Conservation (phyloP, 2,797 vertebrate genomes). For the Coluber constrictor region DNA sequence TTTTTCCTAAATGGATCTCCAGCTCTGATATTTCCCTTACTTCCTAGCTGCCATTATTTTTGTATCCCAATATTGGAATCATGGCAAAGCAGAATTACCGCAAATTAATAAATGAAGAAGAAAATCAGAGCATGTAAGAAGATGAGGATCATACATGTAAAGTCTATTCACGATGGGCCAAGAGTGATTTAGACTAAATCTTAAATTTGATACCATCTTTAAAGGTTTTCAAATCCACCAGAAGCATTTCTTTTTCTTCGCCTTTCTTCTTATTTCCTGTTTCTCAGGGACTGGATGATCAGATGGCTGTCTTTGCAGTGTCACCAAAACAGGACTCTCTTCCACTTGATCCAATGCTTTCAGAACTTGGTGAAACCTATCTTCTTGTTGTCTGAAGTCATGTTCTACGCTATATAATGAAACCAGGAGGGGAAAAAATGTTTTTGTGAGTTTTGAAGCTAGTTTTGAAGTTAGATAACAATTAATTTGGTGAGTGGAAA, state of each 20-base stretch:
- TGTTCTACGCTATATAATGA: conserved; percentile 87
- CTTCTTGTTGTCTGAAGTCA: conserved; percentile 94
- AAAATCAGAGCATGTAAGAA: not conserved
- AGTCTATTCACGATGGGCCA: not conserved
- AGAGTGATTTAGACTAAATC: not conserved
- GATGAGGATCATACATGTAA: not conserved
- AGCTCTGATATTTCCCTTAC: not conserved
- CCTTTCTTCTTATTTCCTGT: conserved; percentile 75
- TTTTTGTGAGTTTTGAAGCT: conserved; percentile 19
- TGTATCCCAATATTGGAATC: not conserved
- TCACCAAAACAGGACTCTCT: conserved; percentile 49
- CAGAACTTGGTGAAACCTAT: conserved; percentile 83
- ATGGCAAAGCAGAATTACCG: not conserved
- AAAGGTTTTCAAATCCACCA: conserved; percentile 88
- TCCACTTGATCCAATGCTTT: conserved; percentile 69
- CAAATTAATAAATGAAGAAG: not conserved
- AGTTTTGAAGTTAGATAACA: not conserved
- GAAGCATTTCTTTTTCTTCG: conserved; percentile 96
- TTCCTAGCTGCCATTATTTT: not conserved
- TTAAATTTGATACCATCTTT: not conserved
- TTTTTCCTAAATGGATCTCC: not conserved
- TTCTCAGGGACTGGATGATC: conserved; percentile 66
- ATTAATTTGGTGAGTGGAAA: not conserved
- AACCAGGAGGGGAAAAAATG: not conserved
- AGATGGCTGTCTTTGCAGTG: conserved; percentile 60